Conservation (phyloP, 1,140 invertebrate genomes). For the Drosophila paulistorum region DNA sequence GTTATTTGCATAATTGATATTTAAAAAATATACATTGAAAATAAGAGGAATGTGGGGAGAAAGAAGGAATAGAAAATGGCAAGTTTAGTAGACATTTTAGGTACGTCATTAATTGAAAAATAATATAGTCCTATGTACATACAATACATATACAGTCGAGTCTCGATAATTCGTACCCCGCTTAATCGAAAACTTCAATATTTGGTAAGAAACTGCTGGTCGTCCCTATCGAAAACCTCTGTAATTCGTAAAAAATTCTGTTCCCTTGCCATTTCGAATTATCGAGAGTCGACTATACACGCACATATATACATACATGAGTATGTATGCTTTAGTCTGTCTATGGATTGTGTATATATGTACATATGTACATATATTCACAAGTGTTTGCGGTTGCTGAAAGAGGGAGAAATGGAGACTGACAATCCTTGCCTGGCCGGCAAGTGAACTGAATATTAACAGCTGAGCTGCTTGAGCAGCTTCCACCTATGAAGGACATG, state of each 20-base stretch:
- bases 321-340: constrained; percentile 4
- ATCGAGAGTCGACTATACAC: too few species aligned
- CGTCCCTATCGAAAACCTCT: too few species aligned
- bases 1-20: constrained; percentile 75
- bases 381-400: constrained; percentile 12
- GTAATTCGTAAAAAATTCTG: too few species aligned
- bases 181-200: too few species aligned
- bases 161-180: too few species aligned
- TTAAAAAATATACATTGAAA: constrained; percentile 69
- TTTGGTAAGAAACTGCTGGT: too few species aligned
- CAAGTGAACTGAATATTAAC: constrained; percentile 4
- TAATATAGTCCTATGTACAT: constrained; percentile 29
- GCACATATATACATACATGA: too few species aligned
- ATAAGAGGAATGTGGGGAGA: background rate
- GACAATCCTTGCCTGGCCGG: background rate
- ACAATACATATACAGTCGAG: background rate
- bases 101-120: constrained; percentile 69
- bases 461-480: constrained; percentile 32
- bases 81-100: background rate
- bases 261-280: too few species aligned
- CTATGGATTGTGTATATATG: constrained; percentile 9
- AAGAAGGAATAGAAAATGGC: background rate
- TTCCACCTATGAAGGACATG: constrained; percentile 21
- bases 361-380: constrained; percentile 5
- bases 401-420: background rate